Evolutionary conservation across 1,140 invertebrate genomes (phyloP).

Genomic region (Scaptodrosophila lebanonensis): DNA sequence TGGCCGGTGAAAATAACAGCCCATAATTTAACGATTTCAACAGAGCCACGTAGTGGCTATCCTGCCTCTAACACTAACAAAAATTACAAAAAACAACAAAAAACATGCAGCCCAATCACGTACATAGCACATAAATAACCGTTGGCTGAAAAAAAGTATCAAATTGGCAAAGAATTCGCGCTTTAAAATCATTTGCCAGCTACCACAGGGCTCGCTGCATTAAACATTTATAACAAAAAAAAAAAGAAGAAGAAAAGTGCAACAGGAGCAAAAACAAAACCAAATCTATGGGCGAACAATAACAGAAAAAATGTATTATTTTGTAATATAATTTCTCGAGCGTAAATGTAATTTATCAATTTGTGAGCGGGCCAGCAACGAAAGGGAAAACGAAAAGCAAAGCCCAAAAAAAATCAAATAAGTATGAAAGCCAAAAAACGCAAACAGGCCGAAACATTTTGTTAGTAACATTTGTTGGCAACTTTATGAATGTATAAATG

Average conservation of each 20-base stretch:
- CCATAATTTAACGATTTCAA: constrained; percentile 17
- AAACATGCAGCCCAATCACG: constrained; percentile 23
- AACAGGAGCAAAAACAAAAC: not conserved
- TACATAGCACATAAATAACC: constrained; percentile 40
- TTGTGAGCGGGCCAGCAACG: constrained; percentile 30
- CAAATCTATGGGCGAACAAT: constrained; percentile 38
- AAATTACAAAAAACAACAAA: not conserved
- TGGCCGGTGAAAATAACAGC: too few relatives aligned
- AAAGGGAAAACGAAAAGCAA: constrained; percentile 22
- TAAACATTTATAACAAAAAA: constrained; percentile 39
- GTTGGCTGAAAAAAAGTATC: constrained; percentile 6
- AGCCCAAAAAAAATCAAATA: constrained; percentile 33
- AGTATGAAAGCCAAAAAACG: constrained; percentile 27
- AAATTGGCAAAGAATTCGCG: constrained; percentile 5
- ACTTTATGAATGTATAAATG: constrained; percentile 21
- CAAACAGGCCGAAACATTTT: constrained; percentile 31
- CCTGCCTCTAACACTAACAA: too few relatives aligned
- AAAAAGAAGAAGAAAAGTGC: constrained; percentile 2
- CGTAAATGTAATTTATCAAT: constrained; percentile 76
- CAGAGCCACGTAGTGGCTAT: too few relatives aligned
- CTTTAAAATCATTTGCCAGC: constrained; percentile 50
- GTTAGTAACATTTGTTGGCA: constrained; percentile 39
- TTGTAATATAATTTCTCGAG: constrained; percentile 72
- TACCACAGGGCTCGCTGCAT: constrained; percentile 9
- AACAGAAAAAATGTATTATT: constrained; percentile 54